Base-by-base conservation (phyloP, 1,140 invertebrate genomes). In the Macrosteles quadrilineatus region DNA sequence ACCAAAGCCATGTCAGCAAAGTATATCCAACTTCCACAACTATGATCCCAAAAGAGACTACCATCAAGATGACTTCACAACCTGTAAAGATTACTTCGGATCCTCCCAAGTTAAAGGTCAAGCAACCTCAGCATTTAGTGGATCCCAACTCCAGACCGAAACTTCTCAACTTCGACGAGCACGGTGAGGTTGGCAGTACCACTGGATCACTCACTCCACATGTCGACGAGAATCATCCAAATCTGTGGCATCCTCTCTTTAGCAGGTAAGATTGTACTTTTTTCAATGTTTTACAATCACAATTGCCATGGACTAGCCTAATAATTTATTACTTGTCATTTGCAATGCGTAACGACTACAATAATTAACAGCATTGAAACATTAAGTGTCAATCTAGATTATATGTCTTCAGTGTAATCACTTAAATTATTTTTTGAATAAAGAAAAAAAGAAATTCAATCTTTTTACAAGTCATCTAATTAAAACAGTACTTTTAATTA, bases 211-310 rank as follows among this genome's bases (percentile, higher is more conserved):
- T 81, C 27, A 67, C 59, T n/a, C 71, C 59, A 21, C 78, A 79
- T 72, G 59, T 77, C 67, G 79, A 81, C 64, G 83, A 85, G 55
- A 77, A 80, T 31, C 84, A 87, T 70, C 85, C 85, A 36, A 85
- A 87, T 43, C 78, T 89, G 21, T 89, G 88, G 87, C 87, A 89
- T 83, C 87, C 88, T 3, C 80, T 89, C 0, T 90, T 89, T 76
- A 87, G 87, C 79, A 89, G 86, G 87, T 90, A 79, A 86, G 78
- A 78, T 62, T 43, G 55, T 4, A 4, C 47, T 21, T 19, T 19
- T n/a, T 30, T 53, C 9, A 11, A 11, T 53, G 47, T 53, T 21
- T n/a, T n/a, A n/a, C n/a, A n/a, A n/a, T n/a, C n/a, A n/a, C n/a
- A n/a, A n/a, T n/a, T n/a, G n/a, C n/a, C n/a, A n/a, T n/a, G n/a